Evolutionary conservation across 2,888 invertebrate species (phyloP).

Genomic region (Achlya flavicornis): DNA sequence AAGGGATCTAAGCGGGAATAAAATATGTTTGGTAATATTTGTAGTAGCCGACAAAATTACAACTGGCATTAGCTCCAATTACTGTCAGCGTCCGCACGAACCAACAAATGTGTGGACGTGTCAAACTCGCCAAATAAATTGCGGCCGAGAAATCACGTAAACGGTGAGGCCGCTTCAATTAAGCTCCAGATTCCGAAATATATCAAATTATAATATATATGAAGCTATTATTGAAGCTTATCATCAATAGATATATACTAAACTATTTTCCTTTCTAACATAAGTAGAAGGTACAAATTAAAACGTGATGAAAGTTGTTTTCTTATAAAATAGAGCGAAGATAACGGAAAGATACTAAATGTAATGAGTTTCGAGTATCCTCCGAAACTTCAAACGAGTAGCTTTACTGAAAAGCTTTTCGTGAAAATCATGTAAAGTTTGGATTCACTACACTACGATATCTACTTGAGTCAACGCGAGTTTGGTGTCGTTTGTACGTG

Average conservation of each 20-base stretch:
- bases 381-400: slow-evolving; percentile 22
- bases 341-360: slow-evolving; percentile 32
- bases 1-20: neutral
- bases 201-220: neutral
- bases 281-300: slow-evolving; percentile 22
- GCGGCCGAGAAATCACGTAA: slow-evolving; percentile 17
- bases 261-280: slow-evolving; percentile 13
- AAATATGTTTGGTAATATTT: slow-evolving; percentile 1
- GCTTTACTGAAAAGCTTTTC: slow-evolving; percentile 15
- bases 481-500: neutral
- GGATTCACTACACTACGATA: slow-evolving; percentile 10
- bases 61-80: neutral
- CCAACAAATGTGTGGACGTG: slow-evolving; percentile 25
- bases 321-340: slow-evolving; percentile 33
- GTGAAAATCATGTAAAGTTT: slow-evolving; percentile 16
- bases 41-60: neutral
- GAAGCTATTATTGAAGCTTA: slow-evolving; percentile 14
- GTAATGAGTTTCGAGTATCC: slow-evolving; percentile 39
- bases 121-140: slow-evolving; percentile 26
- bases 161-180: slow-evolving; percentile 1
- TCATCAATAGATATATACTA: slow-evolving; percentile 15
- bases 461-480: neutral
- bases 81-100: neutral
- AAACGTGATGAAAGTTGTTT: slow-evolving; percentile 40
- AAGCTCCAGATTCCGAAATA: slow-evolving; percentile 12